phyloP scores from a whole-genome alignment of 2,113 vertebrate species.

The Zosterops lateralis region DNA sequence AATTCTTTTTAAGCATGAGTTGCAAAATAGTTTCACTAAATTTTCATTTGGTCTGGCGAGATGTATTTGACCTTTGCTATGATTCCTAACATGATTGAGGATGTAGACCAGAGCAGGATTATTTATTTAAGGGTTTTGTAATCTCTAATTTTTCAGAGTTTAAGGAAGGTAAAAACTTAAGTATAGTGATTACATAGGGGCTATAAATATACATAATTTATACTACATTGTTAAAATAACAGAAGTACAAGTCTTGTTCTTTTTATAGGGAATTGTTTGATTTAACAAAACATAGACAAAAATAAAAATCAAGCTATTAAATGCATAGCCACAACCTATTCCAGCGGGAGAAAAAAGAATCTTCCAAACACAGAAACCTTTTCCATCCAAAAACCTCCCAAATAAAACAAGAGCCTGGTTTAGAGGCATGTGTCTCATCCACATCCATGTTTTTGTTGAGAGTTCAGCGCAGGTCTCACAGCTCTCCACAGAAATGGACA shows the following conservation, averaged over 20 bases:
- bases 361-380: background rate
- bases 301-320: background rate
- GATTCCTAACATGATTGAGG: background rate
- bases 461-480: background rate
- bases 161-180: background rate
- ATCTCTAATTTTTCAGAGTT: background rate
- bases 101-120: background rate
- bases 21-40: background rate
- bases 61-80: background rate
- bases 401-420: background rate
- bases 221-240: background rate
- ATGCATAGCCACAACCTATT: background rate
- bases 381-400: background rate
- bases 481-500: background rate
- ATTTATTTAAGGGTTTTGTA: background rate
- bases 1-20: background rate
- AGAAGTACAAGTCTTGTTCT: background rate
- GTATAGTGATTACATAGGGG: background rate
- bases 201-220: background rate
- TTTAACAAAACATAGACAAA: background rate
- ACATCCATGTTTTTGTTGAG: background rate
- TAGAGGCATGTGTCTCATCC: background rate
- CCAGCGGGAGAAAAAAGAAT: background rate
- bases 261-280: background rate
- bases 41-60: background rate